Conservation (phyloP, 2,113 vertebrate species). For the Atrichornis clamosus region DNA sequence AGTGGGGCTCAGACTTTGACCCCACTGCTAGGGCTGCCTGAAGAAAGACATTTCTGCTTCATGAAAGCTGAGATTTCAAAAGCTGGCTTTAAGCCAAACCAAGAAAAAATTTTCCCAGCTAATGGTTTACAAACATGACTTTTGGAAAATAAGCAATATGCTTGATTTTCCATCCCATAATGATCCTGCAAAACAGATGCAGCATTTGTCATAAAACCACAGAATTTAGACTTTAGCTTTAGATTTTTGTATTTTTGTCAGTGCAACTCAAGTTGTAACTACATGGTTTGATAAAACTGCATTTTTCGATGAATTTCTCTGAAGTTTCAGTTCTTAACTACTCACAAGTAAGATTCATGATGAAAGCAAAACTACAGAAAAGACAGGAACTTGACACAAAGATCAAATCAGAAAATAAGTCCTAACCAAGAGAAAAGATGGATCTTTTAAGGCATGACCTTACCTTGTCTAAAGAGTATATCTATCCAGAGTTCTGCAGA, state of each 20-base stretch:
- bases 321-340: background rate
- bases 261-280: background rate
- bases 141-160: slow-evolving; percentile 5
- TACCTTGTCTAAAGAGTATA: background rate
- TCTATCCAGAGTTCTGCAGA: background rate
- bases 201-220: background rate
- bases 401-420: background rate
- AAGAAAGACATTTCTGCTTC: slow-evolving; percentile 4
- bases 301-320: background rate
- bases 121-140: slow-evolving; percentile 1
- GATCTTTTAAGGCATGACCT: background rate
- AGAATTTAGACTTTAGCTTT: background rate
- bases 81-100: slow-evolving; percentile 15
- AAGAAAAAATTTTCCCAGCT: slow-evolving; percentile 11
- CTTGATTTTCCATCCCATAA: slow-evolving; percentile 2
- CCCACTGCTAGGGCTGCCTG: background rate
- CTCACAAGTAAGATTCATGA: background rate
- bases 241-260: background rate
- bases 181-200: background rate
- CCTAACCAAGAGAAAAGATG: background rate
- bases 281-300: background rate
- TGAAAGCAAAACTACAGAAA: background rate
- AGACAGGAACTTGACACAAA: background rate
- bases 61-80: slow-evolving; percentile 17
- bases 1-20: background rate